Base-by-base conservation (phyloP, 2,888 invertebrate genomes). In the Apocheima hispidaria region DNA sequence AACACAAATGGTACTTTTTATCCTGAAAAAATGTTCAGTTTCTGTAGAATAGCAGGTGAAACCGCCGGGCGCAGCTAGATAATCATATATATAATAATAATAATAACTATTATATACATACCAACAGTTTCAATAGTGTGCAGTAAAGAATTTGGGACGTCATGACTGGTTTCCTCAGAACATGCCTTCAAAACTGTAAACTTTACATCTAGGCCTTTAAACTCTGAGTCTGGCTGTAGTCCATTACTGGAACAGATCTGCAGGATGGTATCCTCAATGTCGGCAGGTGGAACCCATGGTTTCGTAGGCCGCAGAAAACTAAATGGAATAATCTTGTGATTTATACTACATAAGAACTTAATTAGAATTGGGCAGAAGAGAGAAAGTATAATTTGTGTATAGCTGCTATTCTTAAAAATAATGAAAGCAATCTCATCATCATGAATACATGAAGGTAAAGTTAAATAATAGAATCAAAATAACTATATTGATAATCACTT, bases 141-240 rank as follows among this genome's bases (percentile, higher is more conserved):
- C n/a, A 99, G 86, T 51, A 95, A 84, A 0, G 97, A 97, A 91
- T 97, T 98, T 0, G 98, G 97, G 10, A 99, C 94, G 64, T 93
- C 83, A 82, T 98, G 96, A 6, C 96, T 91, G 63, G 98, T 96
- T 81, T 95, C 94, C 43, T 94, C 88, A 66, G 92, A 95, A 75
- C 97, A 97, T 5, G 94, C 94, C 30, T 94, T 93, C 3, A 98
- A 90, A 7, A 98, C 87, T 30, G 94, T 87, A 81, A 95, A 97
- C 83, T 97, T 96, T 9, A 90, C 79, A 10, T 92, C 87, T 0
- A 93, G 80, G 4, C 89, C 88, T 36, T 93, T 84, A 73, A 94
- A 88, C 55, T 86, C 81, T 0, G 92, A 87, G 5, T 87, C 79
- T 21, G 83, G 53, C 2, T 90, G 81, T 4, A 95, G 72, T 10